Evolutionary conservation across 2,888 invertebrate species (phyloP).

Genomic region (Mechanitis messenoides): DNA sequence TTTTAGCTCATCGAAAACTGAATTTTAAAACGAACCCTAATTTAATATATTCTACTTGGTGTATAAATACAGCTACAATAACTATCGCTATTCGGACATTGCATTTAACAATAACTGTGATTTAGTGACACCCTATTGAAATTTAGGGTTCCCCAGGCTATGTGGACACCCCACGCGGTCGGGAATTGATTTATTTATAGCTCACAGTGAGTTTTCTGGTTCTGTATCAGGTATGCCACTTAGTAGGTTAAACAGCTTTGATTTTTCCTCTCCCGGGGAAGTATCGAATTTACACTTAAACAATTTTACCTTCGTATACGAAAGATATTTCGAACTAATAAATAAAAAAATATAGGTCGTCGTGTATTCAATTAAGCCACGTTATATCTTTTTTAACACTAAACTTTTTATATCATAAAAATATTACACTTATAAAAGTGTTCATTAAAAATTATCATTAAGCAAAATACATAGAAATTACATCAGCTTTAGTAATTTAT

Average conservation of each 20-base stretch:
- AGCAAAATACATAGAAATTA: no score
- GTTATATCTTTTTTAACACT: background rate
- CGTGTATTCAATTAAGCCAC: background rate
- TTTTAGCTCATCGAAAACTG: no score
- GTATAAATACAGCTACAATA: conserved; percentile 17
- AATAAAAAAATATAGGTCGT: background rate
- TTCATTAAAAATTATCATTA: no score
- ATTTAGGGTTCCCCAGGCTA: conserved; percentile 64
- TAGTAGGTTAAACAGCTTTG: conserved; percentile 45
- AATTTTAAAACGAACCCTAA: background rate
- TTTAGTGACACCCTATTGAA: conserved; percentile 58
- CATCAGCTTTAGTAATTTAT: background rate
- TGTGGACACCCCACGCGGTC: conserved; percentile 62
- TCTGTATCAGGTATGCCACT: conserved; percentile 50
- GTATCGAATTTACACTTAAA: conserved; percentile 16
- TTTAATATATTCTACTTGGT: conserved; percentile 8
- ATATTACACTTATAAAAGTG: background rate
- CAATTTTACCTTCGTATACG: background rate
- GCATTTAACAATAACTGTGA: conserved; percentile 64
- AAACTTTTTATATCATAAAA: background rate
- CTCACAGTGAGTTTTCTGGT: conserved; percentile 43
- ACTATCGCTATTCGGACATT: conserved; percentile 35
- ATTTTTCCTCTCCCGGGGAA: conserved; percentile 29
- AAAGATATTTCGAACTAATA: background rate
- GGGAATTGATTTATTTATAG: conserved; percentile 66